Percentiles rank a stretch among this genome's conserved stretches.
Evolutionary conservation across 2,888 invertebrate species (phyloP).

Genomic region (Xylophagus ater): DNA sequence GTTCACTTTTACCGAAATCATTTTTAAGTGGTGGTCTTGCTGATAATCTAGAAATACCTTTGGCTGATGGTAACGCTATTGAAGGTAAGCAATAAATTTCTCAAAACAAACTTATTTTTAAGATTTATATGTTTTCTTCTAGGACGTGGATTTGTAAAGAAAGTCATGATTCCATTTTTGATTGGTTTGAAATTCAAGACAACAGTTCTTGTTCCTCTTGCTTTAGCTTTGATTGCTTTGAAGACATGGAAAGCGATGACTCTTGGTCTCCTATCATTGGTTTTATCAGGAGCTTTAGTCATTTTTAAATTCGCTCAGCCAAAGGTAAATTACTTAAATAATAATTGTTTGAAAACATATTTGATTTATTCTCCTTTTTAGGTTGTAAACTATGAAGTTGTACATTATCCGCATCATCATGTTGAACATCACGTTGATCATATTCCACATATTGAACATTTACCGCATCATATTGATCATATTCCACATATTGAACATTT

Average conservation of each 20-base stretch:
- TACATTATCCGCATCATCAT: conserved; percentile 65
- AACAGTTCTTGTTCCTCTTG: conserved; percentile 69
- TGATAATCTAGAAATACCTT: conserved; percentile 56
- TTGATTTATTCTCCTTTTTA: conserved; percentile 20
- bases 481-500: too few species aligned
- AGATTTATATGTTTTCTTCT: conserved; percentile 28
- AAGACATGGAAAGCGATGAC: conserved; percentile 87
- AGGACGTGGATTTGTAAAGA: conserved; percentile 76
- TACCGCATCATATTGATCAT: conserved; percentile 33
- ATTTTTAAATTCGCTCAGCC: conserved; percentile 82
- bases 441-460: conserved; percentile 28
- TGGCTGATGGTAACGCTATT: conserved; percentile 44
- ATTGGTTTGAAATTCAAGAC: conserved; percentile 79
- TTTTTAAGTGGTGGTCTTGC: conserved; percentile 42
- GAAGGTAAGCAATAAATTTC: conserved; percentile 24
- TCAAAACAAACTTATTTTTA: conserved; percentile 7
- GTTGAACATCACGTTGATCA: conserved; percentile 37
- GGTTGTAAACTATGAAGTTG: conserved; percentile 75
- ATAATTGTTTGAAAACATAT: conserved; percentile 5
- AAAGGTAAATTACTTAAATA: conserved; percentile 42
- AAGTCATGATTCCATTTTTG: conserved; percentile 73
- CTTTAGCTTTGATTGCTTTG: conserved; percentile 69
- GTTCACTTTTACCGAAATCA: conserved; percentile 30
- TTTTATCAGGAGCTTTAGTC: conserved; percentile 72
- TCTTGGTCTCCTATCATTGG: conserved; percentile 70